Evolutionary conservation across 2,888 invertebrate species (phyloP).

Genomic region (Cynaeus angustus): DNA sequence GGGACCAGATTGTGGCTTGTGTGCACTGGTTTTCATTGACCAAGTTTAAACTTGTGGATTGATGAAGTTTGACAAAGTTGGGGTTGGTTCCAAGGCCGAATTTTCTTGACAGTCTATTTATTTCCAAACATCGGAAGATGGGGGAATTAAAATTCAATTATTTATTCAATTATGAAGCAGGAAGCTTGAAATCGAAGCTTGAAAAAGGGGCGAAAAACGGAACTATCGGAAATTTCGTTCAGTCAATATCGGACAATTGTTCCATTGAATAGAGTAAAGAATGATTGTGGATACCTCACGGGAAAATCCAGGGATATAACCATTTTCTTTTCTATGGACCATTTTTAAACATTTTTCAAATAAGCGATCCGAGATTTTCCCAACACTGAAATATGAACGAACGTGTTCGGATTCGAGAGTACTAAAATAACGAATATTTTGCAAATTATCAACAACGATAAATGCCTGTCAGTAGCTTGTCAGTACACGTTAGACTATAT

Average conservation of each 20-base stretch:
- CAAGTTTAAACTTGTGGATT: conserved; percentile 51
- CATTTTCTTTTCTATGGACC: conserved; percentile 20
- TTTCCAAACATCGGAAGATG: conserved; percentile 50
- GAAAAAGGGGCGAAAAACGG: conserved; percentile 20
- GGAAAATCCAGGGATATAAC: conserved; percentile 18
- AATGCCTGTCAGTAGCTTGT: conserved; percentile 29
- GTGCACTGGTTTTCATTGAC: conserved; percentile 35
- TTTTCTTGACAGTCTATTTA: conserved; percentile 56
- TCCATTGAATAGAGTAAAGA: conserved; percentile 15
- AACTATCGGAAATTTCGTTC: conserved; percentile 20
- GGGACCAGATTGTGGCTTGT: conserved; percentile 30
- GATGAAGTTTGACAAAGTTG: conserved; percentile 52
- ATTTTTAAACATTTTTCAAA: conserved; percentile 34
- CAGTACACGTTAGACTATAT: conserved; percentile 5
- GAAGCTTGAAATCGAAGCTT: conserved; percentile 40
- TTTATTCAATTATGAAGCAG: conserved; percentile 55
- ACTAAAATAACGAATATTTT: conserved; percentile 8
- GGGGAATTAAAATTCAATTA: conserved; percentile 58
- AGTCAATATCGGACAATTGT: conserved; percentile 6
- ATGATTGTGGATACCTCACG: conserved; percentile 15
- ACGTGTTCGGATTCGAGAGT: conserved; percentile 32
- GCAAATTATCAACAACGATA: conserved; percentile 13
- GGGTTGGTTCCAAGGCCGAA: conserved; percentile 38
- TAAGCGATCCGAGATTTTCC: conserved; percentile 31
- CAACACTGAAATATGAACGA: conserved; percentile 30